These are phyloP conservation scores for Ditylenchus dipsaci DNA, from an alignment of 1,140 invertebrate species.

Conservation along the genomic window DNA sequence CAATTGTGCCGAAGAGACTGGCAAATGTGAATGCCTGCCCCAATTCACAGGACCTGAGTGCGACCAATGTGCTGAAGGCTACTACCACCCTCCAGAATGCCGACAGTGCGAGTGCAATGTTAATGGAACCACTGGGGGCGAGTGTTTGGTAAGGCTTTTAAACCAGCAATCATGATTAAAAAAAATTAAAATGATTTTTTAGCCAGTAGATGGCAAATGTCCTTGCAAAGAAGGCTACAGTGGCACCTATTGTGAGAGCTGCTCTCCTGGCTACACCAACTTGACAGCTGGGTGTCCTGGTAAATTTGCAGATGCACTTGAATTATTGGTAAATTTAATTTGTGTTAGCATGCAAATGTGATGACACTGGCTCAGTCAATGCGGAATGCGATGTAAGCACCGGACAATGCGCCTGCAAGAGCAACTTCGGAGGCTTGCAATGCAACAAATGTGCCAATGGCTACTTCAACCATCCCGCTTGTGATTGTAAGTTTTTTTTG, in stretches of 20 bases:
- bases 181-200: constrained; percentile 18
- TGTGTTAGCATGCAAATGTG: constrained; percentile 77
- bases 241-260: constrained; percentile 76
- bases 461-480: constrained; percentile 71
- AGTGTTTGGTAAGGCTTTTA: constrained; percentile 72
- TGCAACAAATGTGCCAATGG: constrained; percentile 85
- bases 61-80: constrained; percentile 78
- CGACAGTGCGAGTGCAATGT: constrained; percentile 85
- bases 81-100: constrained; percentile 88
- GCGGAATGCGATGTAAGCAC: constrained; percentile 73
- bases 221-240: constrained; percentile 83
- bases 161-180: neutral
- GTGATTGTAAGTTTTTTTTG: constrained; percentile 25
- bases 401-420: constrained; percentile 85
- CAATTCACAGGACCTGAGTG: constrained; percentile 78
- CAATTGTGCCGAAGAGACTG: constrained; percentile 86
- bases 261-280: constrained; percentile 84
- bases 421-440: constrained; percentile 75
- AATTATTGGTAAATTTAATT: neutral
- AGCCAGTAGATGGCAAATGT: constrained; percentile 69
- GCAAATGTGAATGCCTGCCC: constrained; percentile 80
- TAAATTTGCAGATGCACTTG: constrained; percentile 4
- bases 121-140: constrained; percentile 79
- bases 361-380: constrained; percentile 69
- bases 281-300: constrained; percentile 68